Evolutionary conservation across 2,113 vertebrate species (phyloP).

Genomic region (Bolborhynchus lineola): DNA sequence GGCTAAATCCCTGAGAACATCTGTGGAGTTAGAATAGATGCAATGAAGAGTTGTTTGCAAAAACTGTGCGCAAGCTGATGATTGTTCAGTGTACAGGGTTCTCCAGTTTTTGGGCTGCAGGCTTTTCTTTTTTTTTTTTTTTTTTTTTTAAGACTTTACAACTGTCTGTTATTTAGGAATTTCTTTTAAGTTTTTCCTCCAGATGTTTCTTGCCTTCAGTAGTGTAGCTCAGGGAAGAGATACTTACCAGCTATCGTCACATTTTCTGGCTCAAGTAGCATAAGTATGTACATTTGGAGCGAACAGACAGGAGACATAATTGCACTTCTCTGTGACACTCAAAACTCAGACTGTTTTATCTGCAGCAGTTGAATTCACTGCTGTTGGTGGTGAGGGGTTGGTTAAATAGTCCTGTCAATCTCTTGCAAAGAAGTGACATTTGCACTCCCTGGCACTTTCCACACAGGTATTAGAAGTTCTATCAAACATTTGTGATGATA

Average conservation of each 20-base stretch:
- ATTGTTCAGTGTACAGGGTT: not conserved
- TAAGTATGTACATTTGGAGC: not conserved
- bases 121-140: not conserved
- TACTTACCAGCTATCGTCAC: not conserved
- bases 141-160: not conserved
- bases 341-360: not conserved
- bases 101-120: not conserved
- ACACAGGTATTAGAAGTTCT: not conserved
- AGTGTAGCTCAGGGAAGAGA: not conserved
- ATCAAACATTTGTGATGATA: not conserved
- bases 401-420: not conserved
- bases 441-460: not conserved
- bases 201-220: not conserved
- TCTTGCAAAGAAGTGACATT: not conserved
- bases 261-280: not conserved
- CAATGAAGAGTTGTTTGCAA: not conserved
- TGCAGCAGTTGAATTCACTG: not conserved
- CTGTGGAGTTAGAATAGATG: not conserved
- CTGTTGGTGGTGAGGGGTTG: not conserved
- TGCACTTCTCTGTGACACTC: not conserved
- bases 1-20: not conserved
- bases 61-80: not conserved
- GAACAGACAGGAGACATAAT: not conserved
- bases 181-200: not conserved
- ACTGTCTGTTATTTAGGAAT: not conserved